Percentiles rank a stretch among this genome's conserved stretches.
Conservation (phyloP, 2,888 invertebrate genomes). For the Glyphotaelius pellucidus region DNA sequence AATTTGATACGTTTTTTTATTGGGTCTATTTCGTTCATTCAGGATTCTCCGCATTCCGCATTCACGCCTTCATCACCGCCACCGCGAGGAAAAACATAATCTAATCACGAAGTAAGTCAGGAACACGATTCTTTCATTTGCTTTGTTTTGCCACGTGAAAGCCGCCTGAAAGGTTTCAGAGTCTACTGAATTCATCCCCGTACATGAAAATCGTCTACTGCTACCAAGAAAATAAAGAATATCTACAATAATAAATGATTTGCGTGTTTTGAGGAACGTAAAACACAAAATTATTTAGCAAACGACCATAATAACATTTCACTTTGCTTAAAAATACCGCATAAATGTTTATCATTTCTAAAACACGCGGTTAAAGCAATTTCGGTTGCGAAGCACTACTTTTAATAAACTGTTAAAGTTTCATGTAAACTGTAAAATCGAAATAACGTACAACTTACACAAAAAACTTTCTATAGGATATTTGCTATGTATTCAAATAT, state of each 20-base stretch:
- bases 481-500: constrained; percentile 62
- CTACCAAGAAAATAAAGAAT: neutral
- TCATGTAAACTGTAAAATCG: neutral
- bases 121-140: neutral
- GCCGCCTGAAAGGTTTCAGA: neutral
- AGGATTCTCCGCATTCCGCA: neutral
- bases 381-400: neutral
- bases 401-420: neutral
- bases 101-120: neutral
- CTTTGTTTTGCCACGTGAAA: neutral
- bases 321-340: neutral
- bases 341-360: neutral
- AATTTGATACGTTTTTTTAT: constrained; percentile 24
- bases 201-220: neutral
- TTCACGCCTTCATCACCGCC: too few species aligned
- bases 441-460: neutral
- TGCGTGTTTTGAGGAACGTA: neutral
- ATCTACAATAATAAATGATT: neutral
- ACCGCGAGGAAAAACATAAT: neutral
- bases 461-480: constrained; percentile 50
- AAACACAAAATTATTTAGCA: neutral
- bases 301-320: neutral
- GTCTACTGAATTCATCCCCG: neutral
- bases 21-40: neutral
- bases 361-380: neutral